Evolutionary conservation across 2,888 invertebrate species (phyloP).

Genomic region (Physocephala rufipes): DNA sequence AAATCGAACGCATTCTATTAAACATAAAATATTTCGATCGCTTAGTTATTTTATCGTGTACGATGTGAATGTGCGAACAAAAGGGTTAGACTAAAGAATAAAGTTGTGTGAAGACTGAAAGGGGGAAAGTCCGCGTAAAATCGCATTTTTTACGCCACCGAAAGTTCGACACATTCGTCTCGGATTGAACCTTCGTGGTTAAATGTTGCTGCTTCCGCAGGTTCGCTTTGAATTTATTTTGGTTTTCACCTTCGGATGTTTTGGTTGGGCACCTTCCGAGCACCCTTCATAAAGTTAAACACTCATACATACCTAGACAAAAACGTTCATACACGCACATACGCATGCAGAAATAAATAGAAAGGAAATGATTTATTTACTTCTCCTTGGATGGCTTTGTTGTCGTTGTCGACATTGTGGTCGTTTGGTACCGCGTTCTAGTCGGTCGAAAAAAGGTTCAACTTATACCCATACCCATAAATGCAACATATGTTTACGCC

Average conservation of each 20-base stretch:
- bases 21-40: conserved; percentile 2
- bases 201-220: conserved; percentile 20
- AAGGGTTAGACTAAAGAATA: not conserved
- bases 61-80: conserved; percentile 2
- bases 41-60: conserved; percentile 14
- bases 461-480: not conserved
- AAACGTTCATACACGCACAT: conserved; percentile 59
- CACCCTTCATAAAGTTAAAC: not conserved
- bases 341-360: conserved; percentile 67
- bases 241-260: conserved; percentile 18
- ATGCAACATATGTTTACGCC: not conserved
- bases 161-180: conserved; percentile 28
- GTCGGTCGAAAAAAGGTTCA: conserved; percentile 21
- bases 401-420: conserved; percentile 14
- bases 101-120: not conserved
- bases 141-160: conserved; percentile 32
- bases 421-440: not conserved
- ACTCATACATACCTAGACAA: conserved; percentile 53
- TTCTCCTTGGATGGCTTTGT: conserved; percentile 55
- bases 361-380: conserved; percentile 67
- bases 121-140: conserved; percentile 14
- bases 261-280: not conserved
- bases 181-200: conserved; percentile 26
- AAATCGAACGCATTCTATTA: conserved; percentile 4
- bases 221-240: conserved; percentile 11